Evolutionary conservation across 1,140 invertebrate species (phyloP).

Genomic region (roundworm (Caenorhabditis elegans)): WBcel235 BX284605.5:20901001-20901500

Average conservation of each 20-base stretch:
- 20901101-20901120: background rate
- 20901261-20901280: no score
- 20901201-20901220: background rate
- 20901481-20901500: constrained; percentile 28
- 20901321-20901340: background rate
- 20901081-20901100: background rate
- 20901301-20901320: background rate
- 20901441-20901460: constrained; percentile 22
- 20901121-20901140: background rate
- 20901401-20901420: constrained; percentile 29
- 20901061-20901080: background rate
- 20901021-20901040: constrained; percentile 19
- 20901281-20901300: background rate
- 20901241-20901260: background rate
- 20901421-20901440: constrained; percentile 30
- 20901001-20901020: no score
- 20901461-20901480: background rate
- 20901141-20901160: background rate
- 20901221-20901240: background rate
- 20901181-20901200: background rate
- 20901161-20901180: background rate
- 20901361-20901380: background rate
- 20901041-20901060: constrained; percentile 37
- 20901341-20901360: background rate
- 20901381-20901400: background rate